Base-by-base conservation (phyloP, 2,797 vertebrate species). In the Spondyliosoma cantharus region DNA sequence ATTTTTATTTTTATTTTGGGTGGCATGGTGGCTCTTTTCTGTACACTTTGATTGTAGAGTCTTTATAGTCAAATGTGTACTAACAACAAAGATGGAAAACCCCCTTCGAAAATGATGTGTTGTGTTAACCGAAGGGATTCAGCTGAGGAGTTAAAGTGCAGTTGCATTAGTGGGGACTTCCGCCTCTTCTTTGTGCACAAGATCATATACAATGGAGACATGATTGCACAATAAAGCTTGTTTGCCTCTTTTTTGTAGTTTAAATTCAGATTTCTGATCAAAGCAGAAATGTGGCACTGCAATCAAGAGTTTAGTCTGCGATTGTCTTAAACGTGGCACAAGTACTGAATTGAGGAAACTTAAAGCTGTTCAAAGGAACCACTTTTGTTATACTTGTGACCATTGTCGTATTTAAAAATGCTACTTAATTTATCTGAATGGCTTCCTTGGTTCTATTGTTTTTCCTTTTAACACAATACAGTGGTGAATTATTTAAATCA, bases 161-260 rank as follows among this genome's bases (percentile, higher is more conserved):
- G 43, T 63, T 69, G 29, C 68, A 77, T 85, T 76, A 72, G 43
- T 15, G 58, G 45, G 42, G 63, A 83, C 75, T 76, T 86, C 61
- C 63, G n/a, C 17, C 66, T 61, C 19, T 53, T 72, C 17, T 80
- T 69, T 82, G 27, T 62, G 45, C 25, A 68, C 57, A 42, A 52
- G 53, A 75, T 62, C 17, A 59, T 29, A 46, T 19, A 56, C 52
- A 70, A 48, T 42, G 13, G 29, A 68, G 54, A 65, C 50, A 29
- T 2, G 9, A 62, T 68, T 46, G 58, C 48, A 24, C 2, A 5
- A 57, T 71, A 48, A 80, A 73, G 43, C 61, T 12, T 20, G 50
- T 66, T 70, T 67, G 22, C 50, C 54, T 65, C 43, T 53, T 68
- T 58, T 37, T 37, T 37, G 3, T 13, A 37, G 8, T 37, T 37